Base-by-base conservation (phyloP, 1,140 invertebrate species). In the Telenomus remus region DNA sequence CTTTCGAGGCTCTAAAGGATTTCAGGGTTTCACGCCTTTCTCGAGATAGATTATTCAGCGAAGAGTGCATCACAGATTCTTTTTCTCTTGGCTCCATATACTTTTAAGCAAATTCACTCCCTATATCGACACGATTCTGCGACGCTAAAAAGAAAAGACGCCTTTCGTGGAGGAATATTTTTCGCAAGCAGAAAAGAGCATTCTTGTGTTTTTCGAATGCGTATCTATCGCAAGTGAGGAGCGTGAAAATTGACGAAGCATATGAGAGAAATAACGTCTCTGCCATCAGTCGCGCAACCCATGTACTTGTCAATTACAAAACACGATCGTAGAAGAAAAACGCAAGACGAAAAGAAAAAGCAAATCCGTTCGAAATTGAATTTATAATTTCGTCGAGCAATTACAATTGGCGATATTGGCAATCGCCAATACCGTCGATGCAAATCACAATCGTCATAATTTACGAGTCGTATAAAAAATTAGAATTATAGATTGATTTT, bases 81-180 rank as follows among this genome's bases (percentile, higher is more conserved):
- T 74, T 74, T 78, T 71, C 76, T 59, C 66, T 27, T 61, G 61
- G 50, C 65, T 66, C 65, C 66, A 73, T 78, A 73, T 78, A 78
- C 76, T 78, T 78, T 78, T 78, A 78, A 78, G 76, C 69, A 78
- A 78, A 78, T 78, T 78, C 76, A 78, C 76, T 72, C 76, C 70
- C 64, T 73, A 70, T 73, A 73, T 70, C 70, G 76, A 74, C 65
- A 65, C 71, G 76, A 53, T 72, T 75, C 48, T 42, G 56, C 60
- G 71, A 71, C 71, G 71, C 68, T 78, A 78, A 78, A 75, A 78
- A 75, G 76, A 75, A 78, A 78, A 56, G 76, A 78, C 70, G 66
- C 68, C 76, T 74, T 65, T 65, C 65, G 56, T 56, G 56, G 55
- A 74, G 53, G 76, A 78, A 78, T 78, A 78, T 78, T 78, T 74